A percentile compares a stretch with the other conserved stretches of the same genome.
phyloP scores from a whole-genome alignment of 2,888 invertebrate species.

The Dexiosoma caninum region DNA sequence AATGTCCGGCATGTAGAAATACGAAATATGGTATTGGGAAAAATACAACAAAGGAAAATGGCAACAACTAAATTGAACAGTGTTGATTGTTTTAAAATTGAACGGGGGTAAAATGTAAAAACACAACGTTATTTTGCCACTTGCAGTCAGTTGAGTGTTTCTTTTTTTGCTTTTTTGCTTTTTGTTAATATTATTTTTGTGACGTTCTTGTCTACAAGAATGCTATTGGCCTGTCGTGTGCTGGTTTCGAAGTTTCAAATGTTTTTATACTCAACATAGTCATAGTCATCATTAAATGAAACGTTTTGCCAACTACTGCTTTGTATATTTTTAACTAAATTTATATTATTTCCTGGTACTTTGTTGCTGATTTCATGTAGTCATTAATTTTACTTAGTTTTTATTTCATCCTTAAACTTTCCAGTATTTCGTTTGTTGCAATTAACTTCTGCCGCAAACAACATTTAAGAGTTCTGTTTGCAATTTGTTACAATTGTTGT shows the following conservation, averaged over 20 bases:
- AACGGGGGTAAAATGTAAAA: not conserved
- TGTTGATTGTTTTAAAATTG: slow-evolving; percentile 31
- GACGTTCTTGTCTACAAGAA: not conserved
- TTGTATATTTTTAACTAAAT: not conserved
- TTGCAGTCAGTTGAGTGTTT: not conserved
- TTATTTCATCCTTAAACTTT: not conserved
- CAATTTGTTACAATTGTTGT: slow-evolving; percentile 35
- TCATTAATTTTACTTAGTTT: slow-evolving; percentile 4
- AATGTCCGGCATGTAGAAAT: slow-evolving; percentile 44
- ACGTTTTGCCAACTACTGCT: not conserved
- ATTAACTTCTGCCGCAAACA: slow-evolving; percentile 14
- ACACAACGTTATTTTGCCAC: not conserved
- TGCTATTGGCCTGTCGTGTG: not conserved
- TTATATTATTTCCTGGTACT: slow-evolving; percentile 43
- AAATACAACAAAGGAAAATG: not conserved
- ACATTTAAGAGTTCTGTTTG: slow-evolving; percentile 1
- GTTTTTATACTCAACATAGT: not conserved
- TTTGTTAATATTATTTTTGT: not conserved
- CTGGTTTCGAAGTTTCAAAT: not conserved
- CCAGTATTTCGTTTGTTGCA: slow-evolving; percentile 1
- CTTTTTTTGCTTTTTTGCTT: no score
- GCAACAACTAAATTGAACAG: slow-evolving; percentile 18
- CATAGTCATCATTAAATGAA: not conserved
- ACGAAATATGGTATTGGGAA: not conserved
- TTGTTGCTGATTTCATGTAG: slow-evolving; percentile 20